A percentile compares a stretch with the other conserved stretches of the same genome.
These are phyloP conservation scores for Amiota minor DNA, from an alignment of 2,888 invertebrate species.

Conservation along the genomic window DNA sequence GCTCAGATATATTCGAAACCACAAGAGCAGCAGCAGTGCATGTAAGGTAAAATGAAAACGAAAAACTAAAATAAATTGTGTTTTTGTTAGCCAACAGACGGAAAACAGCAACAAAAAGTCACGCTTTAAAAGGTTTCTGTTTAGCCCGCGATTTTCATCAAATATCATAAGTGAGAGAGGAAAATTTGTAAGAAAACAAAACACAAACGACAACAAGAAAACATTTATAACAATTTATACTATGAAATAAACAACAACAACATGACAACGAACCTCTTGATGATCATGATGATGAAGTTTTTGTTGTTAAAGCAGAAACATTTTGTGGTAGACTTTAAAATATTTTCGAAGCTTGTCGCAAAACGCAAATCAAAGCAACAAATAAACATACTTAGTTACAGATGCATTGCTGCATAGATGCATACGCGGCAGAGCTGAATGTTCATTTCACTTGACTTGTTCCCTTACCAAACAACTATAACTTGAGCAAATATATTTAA, in stretches of 20 bases:
- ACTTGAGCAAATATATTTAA: conserved; percentile 1
- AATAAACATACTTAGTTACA: conserved; percentile 36
- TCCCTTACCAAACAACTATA: background rate
- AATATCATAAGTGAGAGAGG: too few relatives aligned
- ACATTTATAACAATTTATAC: conserved; percentile 22
- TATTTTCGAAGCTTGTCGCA: conserved; percentile 33
- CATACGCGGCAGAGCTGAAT: conserved; percentile 6
- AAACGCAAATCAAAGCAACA: conserved; percentile 32
- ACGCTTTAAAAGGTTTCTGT: conserved; percentile 54
- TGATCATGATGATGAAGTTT: too few relatives aligned
- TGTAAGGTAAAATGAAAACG: conserved; percentile 40
- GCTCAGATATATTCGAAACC: conserved; percentile 23
- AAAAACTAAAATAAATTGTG: conserved; percentile 51
- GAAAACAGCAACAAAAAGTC: conserved; percentile 52
- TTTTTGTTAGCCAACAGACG: conserved; percentile 52
- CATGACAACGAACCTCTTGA: too few relatives aligned
- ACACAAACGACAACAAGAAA: conserved; percentile 7
- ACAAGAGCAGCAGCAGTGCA: conserved; percentile 36
- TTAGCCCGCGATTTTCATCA: too few relatives aligned
- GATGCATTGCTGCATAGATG: conserved; percentile 35
- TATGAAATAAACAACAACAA: background rate
- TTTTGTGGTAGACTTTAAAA: conserved; percentile 23
- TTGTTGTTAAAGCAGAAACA: background rate
- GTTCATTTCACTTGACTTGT: conserved; percentile 16
- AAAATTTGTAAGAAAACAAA: background rate